Base-by-base conservation (phyloP, 1,140 invertebrate genomes). In the Drosophila dunni region DNA sequence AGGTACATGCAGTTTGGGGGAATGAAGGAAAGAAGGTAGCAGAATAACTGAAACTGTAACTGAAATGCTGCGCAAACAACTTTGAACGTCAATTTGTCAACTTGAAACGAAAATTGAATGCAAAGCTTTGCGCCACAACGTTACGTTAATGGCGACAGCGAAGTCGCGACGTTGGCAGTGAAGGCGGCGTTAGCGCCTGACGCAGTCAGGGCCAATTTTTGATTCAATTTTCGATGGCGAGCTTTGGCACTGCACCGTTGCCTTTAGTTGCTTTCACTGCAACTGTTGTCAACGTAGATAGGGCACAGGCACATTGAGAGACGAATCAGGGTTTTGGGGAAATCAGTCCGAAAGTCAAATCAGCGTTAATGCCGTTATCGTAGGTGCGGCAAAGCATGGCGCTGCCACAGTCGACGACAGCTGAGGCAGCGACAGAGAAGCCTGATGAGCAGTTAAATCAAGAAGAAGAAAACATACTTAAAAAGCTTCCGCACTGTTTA, bases 1-100 rank as follows among this genome's bases (percentile, higher is more conserved):
- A 54, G 46, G 36, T 34, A 38, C 33, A 24, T 17, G 24, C 7
- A 42, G 34, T 38, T 33, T 4, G 40, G 9, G n/a, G 6, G 36
- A 11, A 29, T 13, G 20, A 44, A 36, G 29, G 20, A 29, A 42
- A 29, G 42, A 67, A 83, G 75, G 75, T 63, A 85, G 75, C 74
- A 65, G 65, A 58, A 66, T 71, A 84, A 84, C 85, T 71, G 68
- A 84, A 90, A 89, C 73, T 88, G 84, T 79, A 75, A 84, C 84
- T 84, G 81, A 88, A 88, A 89, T 81, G 84, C 84, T 89, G 84
- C 85, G 84, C 84, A 88, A 88, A 88, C 84, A 88, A 88, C 84
- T 89, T 89, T 89, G 85, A 79, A 90, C 85, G 85, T 89, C 84
- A 89, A 89, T 89, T 89, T 89, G 84, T 89, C 84, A 89, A 89